phyloP scores from a whole-genome alignment of 2,888 invertebrate species.

The Helobdella robusta region DNA sequence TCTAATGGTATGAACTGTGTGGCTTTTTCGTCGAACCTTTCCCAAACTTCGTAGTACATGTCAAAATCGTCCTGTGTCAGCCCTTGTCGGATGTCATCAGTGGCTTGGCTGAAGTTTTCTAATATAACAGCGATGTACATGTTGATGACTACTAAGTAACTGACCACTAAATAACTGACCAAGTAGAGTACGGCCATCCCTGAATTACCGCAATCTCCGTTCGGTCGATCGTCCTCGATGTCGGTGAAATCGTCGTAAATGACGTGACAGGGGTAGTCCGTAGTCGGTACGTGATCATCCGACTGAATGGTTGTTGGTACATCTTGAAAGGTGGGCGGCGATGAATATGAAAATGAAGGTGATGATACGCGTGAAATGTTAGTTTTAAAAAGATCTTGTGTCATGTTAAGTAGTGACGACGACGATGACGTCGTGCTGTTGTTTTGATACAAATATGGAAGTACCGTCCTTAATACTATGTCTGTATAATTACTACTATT shows the following conservation, averaged over 20 bases:
- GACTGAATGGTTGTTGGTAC: background rate
- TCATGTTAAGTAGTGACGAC: no score
- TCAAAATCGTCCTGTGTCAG: slow-evolving; percentile 97
- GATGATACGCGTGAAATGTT: no score
- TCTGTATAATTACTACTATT: no score
- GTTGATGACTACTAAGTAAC: slow-evolving; percentile 96
- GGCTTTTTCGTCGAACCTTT: slow-evolving; percentile 93
- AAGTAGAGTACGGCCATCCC: slow-evolving; percentile 88
- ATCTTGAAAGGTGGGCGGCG: no score
- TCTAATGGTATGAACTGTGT: slow-evolving; percentile 92
- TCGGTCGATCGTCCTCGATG: slow-evolving; percentile 27
- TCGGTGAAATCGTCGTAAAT: slow-evolving; percentile 4
- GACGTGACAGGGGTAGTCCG: background rate
- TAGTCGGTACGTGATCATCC: background rate
- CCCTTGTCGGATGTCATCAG: slow-evolving; percentile 73
- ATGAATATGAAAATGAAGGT: no score
- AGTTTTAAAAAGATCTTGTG: no score
- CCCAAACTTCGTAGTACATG: slow-evolving; percentile 99
- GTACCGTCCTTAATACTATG: no score
- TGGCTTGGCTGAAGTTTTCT: slow-evolving; percentile 96
- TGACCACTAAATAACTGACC: slow-evolving; percentile 90
- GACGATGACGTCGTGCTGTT: no score
- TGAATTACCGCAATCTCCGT: slow-evolving; percentile 73
- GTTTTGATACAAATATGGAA: no score
- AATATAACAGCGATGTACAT: slow-evolving; percentile 99